These are phyloP conservation scores for Thomomys bottae DNA, from an alignment of 2,113 vertebrate species.

Conservation along the genomic window DNA sequence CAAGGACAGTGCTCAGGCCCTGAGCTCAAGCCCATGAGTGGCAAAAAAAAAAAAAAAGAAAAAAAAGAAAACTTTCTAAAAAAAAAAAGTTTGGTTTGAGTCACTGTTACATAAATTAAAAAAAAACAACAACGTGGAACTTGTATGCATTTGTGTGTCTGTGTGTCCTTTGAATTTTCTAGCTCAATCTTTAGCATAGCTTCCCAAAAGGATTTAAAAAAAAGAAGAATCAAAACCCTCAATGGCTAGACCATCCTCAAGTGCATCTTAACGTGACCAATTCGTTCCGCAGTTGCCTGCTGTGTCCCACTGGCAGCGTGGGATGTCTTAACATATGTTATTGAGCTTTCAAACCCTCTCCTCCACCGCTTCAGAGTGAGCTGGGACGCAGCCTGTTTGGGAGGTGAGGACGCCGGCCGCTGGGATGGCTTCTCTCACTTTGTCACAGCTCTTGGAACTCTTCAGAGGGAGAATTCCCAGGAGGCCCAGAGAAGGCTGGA, in stretches of 20 bases:
- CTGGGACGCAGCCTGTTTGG: slow-evolving; percentile 43
- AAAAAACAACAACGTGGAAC: not conserved
- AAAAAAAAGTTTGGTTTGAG: slow-evolving; percentile 8
- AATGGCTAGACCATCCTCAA: not conserved
- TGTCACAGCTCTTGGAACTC: slow-evolving; percentile 39
- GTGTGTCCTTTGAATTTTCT: slow-evolving; percentile 20
- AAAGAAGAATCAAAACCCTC: not conserved
- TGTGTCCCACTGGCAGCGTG: not conserved
- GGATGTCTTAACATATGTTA: not conserved
- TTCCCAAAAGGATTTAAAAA: not conserved
- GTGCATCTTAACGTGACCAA: not conserved
- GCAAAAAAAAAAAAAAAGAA: too few species aligned
- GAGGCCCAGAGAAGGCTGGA: not conserved
- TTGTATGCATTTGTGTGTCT: not conserved
- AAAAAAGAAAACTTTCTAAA: too few species aligned
- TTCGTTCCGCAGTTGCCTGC: not conserved
- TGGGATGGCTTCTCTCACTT: slow-evolving; percentile 33
- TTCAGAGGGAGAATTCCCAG: slow-evolving; percentile 20
- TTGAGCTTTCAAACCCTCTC: slow-evolving; percentile 40
- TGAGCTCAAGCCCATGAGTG: too few species aligned
- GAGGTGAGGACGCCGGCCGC: slow-evolving; percentile 37
- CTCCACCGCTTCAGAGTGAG: not conserved
- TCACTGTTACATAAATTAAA: slow-evolving; percentile 20
- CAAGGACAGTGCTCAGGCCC: too few species aligned
- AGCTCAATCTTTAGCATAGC: not conserved